Base-by-base conservation (phyloP, 2,888 invertebrate species). In the Drosophila atripex region DNA sequence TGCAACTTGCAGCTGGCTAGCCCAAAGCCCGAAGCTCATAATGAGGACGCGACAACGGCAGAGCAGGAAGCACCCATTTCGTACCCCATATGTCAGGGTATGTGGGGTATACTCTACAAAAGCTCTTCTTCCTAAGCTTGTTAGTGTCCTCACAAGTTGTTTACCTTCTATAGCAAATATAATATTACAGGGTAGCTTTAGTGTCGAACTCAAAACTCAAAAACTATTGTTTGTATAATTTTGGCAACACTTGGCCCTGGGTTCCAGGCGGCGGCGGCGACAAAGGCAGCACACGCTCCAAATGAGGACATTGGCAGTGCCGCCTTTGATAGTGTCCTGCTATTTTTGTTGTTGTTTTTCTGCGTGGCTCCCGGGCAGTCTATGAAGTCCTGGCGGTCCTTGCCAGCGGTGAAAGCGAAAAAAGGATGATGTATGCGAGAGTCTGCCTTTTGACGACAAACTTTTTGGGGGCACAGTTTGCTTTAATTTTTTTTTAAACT, bases 31-130 rank as follows among this genome's bases (percentile, higher is more conserved):
- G 73, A 63, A 71, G 66, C 47, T 71, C 75, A 76, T 86, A 80
- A 86, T 79, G 86, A 86, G 83, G 60, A 77, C 53, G 66, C 73
- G 64, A 71, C 72, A 64, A 35, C 57, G 58, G 50, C 63, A 39
- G 28, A 61, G 52, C 35, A 64, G 64, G 47, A 68, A 57, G 61
- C 43, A 16, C 23, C 46, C 14, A 21, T 53, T 3, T 2, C 11
- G 9, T 14, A 43, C 21, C 9, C 2, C 12, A 43, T 18, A 11
- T 6, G 4, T 9, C 2, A 23, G 11, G 30, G 41, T 41, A 41
- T 38, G 28, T 39, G 3, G 9, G 14, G 7, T 2, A 41, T 41
- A 41, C 39, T 41, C 18, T 5, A 21, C 18, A 18, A 11, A 11
- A 9, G 16, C 11, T 11, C 3, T 8, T 14, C 14, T 39, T 7